Evolutionary conservation across 2,888 invertebrate genomes (phyloP).

Genomic region (Stenoptilia bipunctidactyla): DNA sequence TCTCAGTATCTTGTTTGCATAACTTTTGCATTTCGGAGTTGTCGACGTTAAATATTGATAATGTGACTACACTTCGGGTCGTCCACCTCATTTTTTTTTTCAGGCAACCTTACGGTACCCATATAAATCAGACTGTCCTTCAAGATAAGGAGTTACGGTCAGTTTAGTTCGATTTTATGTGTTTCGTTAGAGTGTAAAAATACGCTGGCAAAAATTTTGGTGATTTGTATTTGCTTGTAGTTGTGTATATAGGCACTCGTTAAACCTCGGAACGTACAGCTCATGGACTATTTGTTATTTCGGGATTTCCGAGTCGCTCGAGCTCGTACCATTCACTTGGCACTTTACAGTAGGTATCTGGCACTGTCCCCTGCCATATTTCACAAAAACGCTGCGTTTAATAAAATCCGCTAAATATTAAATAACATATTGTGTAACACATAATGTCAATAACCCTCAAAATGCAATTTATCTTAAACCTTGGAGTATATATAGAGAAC

Average conservation of each 20-base stretch:
- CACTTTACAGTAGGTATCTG: constrained; percentile 21
- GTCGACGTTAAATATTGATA: constrained; percentile 25
- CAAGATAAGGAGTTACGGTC: too few relatives aligned
- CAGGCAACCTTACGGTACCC: constrained; percentile 13
- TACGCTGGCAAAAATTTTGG: too few relatives aligned
- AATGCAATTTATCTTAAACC: constrained; percentile 51
- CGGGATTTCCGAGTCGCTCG: background rate
- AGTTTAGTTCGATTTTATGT: too few relatives aligned
- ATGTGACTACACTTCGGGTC: constrained; percentile 2
- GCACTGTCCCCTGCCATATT: too few relatives aligned
- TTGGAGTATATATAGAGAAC: constrained; percentile 55
- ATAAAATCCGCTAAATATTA: constrained; percentile 23
- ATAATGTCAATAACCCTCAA: constrained; percentile 67
- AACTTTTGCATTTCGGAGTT: constrained; percentile 23
- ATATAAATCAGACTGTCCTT: background rate
- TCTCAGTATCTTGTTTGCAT: constrained; percentile 20
- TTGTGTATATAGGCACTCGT: too few relatives aligned
- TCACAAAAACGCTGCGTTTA: background rate
- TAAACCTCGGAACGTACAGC: background rate
- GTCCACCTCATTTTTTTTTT: constrained; percentile 6
- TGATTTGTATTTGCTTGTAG: too few relatives aligned
- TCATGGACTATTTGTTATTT: constrained; percentile 3
- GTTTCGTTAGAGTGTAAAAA: too few relatives aligned
- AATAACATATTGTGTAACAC: constrained; percentile 47
- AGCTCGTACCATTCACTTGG: constrained; percentile 44